Percentiles rank a stretch among this genome's conserved stretches.
phyloP scores from a whole-genome alignment of 2,113 vertebrate genomes.

The Emydura subglobosa region DNA sequence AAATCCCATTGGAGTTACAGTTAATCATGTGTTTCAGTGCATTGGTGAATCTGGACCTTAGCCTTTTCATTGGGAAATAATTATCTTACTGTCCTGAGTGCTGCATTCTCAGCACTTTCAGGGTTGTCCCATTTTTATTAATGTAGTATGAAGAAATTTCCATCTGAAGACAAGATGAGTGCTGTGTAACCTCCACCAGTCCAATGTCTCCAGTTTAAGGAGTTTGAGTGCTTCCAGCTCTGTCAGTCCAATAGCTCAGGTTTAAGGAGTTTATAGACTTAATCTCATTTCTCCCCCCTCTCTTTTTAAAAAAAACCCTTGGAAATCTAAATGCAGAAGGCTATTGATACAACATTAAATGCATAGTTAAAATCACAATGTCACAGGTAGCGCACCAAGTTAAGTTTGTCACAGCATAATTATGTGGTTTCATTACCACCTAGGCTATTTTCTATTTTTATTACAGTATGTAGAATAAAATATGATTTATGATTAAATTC shows the following conservation, averaged over 20 bases:
- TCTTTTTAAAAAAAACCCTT: not conserved
- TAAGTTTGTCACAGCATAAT: not conserved
- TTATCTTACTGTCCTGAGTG: not conserved
- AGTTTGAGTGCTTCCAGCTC: not conserved
- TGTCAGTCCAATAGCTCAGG: not conserved
- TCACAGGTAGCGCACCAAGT: accelerated
- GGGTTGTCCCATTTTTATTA: not conserved
- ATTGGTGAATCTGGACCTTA: accelerated
- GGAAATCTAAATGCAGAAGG: not conserved
- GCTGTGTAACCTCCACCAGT: not conserved
- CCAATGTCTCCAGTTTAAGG: not conserved
- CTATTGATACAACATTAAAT: not conserved
- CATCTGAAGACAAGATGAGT: not conserved
- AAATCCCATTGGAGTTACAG: not conserved
- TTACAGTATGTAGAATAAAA: not conserved
- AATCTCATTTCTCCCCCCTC: not conserved
- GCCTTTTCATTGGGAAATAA: not conserved
- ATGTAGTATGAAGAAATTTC: not conserved
- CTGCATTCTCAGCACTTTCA: not conserved
- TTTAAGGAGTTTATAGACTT: not conserved
- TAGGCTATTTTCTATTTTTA: not conserved
- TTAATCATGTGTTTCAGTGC: not conserved
- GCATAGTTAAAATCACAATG: not conserved
- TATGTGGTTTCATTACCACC: not conserved
- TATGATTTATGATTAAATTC: not conserved